Evolutionary conservation across 1,140 invertebrate genomes (phyloP).

Genomic region (Listronotus oregonensis): DNA sequence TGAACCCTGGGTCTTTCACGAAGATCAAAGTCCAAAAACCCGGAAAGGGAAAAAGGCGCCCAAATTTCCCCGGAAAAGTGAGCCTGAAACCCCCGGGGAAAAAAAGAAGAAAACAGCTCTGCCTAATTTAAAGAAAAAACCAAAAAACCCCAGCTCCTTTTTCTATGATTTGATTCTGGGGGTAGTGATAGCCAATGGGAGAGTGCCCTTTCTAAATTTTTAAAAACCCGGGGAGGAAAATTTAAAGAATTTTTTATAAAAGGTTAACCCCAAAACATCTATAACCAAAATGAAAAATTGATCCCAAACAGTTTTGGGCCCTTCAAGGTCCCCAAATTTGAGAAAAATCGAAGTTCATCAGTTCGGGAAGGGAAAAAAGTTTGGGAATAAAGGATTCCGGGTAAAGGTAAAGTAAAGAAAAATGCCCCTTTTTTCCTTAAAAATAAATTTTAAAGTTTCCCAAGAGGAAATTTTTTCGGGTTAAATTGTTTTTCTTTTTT

Average conservation of each 20-base stretch:
- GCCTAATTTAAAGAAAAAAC: constrained; percentile 22
- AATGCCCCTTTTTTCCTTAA: no score
- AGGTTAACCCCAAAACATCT: no score
- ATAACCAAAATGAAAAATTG: no score
- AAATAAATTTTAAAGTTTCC: no score
- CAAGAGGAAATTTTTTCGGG: no score
- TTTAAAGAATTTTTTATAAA: not conserved
- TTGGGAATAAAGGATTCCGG: constrained; percentile 63
- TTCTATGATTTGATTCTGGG: constrained; percentile 27
- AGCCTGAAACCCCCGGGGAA: not conserved
- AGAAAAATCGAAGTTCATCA: not conserved
- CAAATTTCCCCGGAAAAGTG: not conserved
- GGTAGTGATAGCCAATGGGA: constrained; percentile 37
- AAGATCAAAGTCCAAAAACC: no score
- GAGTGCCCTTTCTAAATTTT: constrained; percentile 34
- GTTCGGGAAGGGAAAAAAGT: constrained; percentile 25
- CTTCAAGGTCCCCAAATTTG: not conserved
- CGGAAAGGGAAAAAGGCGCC: not conserved
- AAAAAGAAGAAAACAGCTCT: constrained; percentile 10
- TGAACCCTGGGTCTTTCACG: no score
- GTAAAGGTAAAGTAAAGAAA: constrained; percentile 74
- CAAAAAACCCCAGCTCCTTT: not conserved
- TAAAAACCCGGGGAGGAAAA: constrained; percentile 29
- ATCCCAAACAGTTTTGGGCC: no score
- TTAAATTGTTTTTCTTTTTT: no score